Percentiles rank a stretch among this genome's conserved stretches.
These are phyloP conservation scores for Enteromius paludinosus DNA, from an alignment of 2,797 vertebrate genomes.

Conservation along the genomic window DNA sequence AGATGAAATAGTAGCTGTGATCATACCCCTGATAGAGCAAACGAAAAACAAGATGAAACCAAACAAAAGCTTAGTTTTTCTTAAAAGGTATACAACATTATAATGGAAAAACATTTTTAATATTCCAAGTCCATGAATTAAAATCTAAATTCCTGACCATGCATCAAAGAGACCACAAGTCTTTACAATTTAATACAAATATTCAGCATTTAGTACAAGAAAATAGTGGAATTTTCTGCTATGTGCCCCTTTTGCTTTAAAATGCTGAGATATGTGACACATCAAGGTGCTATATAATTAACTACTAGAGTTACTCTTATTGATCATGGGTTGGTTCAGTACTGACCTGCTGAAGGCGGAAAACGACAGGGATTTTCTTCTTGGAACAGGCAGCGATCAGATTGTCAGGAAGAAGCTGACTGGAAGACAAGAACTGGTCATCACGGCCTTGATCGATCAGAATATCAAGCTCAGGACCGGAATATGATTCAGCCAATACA, in stretches of 20 bases:
- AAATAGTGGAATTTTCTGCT: background rate
- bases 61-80: background rate
- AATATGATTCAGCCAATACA: constrained; percentile 81
- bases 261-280: background rate
- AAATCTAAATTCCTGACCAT: background rate
- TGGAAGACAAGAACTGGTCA: constrained; percentile 91
- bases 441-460: constrained; percentile 95
- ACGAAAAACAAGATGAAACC: constrained; percentile 2
- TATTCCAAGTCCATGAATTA: background rate
- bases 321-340: background rate
- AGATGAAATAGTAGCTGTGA: constrained; percentile 96
- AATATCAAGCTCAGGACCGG: constrained; percentile 87
- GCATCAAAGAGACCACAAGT: background rate
- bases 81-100: background rate
- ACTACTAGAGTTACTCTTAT: background rate
- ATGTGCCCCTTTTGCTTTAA: background rate
- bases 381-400: constrained; percentile 92
- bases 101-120: background rate
- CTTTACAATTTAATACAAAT: background rate
- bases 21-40: constrained; percentile 87
- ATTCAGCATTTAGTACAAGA: background rate
- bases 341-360: constrained; percentile 93
- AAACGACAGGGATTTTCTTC: constrained; percentile 89
- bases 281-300: background rate
- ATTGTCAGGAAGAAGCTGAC: constrained; percentile 93